Base-by-base conservation (phyloP, 92 coral and sea anemone genomes). In the Diadumene lineata region DNA sequence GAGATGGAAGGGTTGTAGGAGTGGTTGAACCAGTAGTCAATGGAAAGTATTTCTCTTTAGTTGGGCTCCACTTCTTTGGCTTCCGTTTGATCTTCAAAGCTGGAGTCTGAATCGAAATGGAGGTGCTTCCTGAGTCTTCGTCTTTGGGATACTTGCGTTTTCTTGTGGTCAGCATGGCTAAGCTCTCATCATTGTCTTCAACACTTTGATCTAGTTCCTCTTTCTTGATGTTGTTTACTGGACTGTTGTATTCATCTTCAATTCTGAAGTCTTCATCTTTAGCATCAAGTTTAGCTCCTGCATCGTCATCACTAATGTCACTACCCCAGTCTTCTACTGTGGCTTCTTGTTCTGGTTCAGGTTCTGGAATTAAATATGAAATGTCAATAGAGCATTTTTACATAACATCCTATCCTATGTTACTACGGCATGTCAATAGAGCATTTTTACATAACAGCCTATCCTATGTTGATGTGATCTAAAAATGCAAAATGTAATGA, bases 251-350 rank as follows among this genome's bases (percentile, higher is more conserved):
- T 34, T 78, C 82, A 24, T 77, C 69, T 32, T 78, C 75, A 51
- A 68, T 57, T 33, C 34, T 67, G 64, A 17, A 67, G 23, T 79
- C 84, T 31, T 69, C 85, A 34, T 69, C 85, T 16, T 60, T 46
- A 17, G 82, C 78, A 33, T 75, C 79, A 28, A 27, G 38, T 75
- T 66, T 71, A 31, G 90, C 96, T 17, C 88, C 87, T 34, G 84
- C 92, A 29, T 84, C 88, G 11, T 86, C 88, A 33, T 90, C 96
- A 73, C 92, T 90, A 50, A 60, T 78, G 30, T 88, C 97, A 71
- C 97, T 91, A 25, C 92, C 92, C 87, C 92, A 91, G 32, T 91
- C 97, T 28, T 88, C 97, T 19, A 64, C 78, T 58, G 21, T 88
- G 19, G 55, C 61, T 50, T 77, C 87, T 27, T 70, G 61, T 3